Conservation (phyloP, 2,113 vertebrate genomes). For the Stigmatopora nigra region DNA sequence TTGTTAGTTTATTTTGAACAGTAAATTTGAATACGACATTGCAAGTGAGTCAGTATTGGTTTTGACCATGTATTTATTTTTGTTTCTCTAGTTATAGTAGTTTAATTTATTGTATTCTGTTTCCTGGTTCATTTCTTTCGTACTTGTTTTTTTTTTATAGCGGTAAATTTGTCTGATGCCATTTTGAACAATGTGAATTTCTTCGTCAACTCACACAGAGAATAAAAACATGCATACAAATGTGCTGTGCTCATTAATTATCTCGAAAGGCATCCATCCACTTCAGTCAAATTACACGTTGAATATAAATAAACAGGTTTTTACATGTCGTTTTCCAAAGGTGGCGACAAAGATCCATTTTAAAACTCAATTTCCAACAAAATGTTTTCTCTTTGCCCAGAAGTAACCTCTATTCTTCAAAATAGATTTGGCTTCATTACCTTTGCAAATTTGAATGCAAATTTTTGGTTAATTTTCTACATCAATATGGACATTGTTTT, state of each 20-base stretch:
- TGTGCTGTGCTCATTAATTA: neutral
- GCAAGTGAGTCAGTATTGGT: slow-evolving; percentile 7
- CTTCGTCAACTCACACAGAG: neutral
- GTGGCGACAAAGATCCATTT: slow-evolving; percentile 28
- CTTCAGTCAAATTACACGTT: neutral
- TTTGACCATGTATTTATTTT: slow-evolving; percentile 13
- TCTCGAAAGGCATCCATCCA: neutral
- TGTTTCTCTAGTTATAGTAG: slow-evolving; percentile 28
- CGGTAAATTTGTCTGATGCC: slow-evolving; percentile 15
- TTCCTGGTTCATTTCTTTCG: neutral
- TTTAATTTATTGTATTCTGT: slow-evolving; percentile 43
- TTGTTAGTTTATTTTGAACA: too few relatives aligned
- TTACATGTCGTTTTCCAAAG: slow-evolving; percentile 32
- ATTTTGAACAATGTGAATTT: slow-evolving; percentile 9
- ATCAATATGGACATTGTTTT: too few relatives aligned
- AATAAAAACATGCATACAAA: neutral
- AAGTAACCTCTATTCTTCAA: too few relatives aligned
- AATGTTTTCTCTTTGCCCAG: too few relatives aligned
- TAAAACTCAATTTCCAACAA: neutral
- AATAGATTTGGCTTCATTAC: too few relatives aligned
- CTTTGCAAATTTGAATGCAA: too few relatives aligned
- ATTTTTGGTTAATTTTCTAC: too few relatives aligned
- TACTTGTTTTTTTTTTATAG: neutral
- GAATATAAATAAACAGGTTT: neutral
- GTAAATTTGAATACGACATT: slow-evolving; percentile 15